A percentile compares a stretch with the other conserved stretches of the same genome.
These are phyloP conservation scores for Isurus oxyrinchus DNA, from an alignment of 2,113 vertebrate genomes.

Conservation along the genomic window DNA sequence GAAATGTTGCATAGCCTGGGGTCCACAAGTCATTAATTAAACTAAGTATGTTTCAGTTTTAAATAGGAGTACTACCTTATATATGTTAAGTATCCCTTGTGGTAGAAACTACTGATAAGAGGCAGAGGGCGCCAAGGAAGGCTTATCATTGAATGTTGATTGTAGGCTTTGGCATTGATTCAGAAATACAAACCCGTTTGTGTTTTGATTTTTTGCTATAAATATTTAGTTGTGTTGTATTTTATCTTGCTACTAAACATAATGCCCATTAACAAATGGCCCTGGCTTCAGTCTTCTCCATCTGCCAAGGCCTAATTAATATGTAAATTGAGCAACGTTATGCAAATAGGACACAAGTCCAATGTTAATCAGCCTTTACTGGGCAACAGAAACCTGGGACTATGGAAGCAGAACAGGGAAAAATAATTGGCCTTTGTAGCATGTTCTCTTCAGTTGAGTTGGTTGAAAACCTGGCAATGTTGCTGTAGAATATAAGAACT, in stretches of 20 bases:
- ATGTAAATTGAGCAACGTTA: constrained; percentile 21
- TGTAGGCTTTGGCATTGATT: neutral
- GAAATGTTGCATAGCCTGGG: neutral
- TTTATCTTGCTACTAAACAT: constrained; percentile 17
- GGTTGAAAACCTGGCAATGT: neutral
- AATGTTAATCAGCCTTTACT: neutral
- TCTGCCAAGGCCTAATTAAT: constrained; percentile 24
- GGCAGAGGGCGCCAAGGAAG: neutral
- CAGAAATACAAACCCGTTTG: neutral
- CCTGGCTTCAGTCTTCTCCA: neutral
- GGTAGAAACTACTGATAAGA: neutral
- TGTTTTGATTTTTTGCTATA: neutral
- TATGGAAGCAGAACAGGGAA: neutral
- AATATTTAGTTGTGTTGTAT: constrained; percentile 11
- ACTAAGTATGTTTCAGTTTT: neutral
- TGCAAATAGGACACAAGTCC: neutral
- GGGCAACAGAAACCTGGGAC: neutral
- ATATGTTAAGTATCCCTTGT: neutral
- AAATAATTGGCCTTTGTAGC: neutral
- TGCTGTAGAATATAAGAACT: neutral
- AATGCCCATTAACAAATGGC: constrained; percentile 8
- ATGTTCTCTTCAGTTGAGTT: neutral
- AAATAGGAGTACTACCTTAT: neutral
- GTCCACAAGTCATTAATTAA: neutral
- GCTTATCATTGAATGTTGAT: neutral